Evolutionary conservation across 2,888 invertebrate species (phyloP).

Genomic region (Callyntrura sp.): DNA sequence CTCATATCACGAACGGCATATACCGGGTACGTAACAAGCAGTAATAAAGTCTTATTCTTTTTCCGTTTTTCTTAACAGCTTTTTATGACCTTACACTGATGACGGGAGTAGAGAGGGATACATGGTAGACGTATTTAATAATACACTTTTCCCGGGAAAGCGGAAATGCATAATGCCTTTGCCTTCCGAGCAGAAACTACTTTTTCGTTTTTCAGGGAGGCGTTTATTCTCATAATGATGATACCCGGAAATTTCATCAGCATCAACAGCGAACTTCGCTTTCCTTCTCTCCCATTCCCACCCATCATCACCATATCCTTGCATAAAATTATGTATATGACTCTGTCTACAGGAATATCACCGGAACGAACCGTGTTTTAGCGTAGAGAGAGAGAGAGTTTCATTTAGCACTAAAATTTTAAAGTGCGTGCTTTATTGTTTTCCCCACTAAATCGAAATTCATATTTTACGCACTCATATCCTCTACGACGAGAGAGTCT

Average conservation of each 20-base stretch:
- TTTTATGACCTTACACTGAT: constrained; percentile 54
- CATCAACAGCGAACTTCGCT: constrained; percentile 2
- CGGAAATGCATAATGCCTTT: constrained; percentile 70
- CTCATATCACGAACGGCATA: too few relatives aligned
- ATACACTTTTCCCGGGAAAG: constrained; percentile 60
- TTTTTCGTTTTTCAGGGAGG: constrained; percentile 39
- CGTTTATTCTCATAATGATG: constrained; percentile 69
- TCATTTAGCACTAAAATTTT: constrained; percentile 16
- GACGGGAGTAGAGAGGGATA: constrained; percentile 48
- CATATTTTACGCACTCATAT: constrained; percentile 36
- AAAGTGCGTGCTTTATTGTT: constrained; percentile 67
- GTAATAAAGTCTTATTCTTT: constrained; percentile 47
- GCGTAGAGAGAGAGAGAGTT: too few relatives aligned
- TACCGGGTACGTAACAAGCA: not conserved
- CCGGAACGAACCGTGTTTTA: too few relatives aligned
- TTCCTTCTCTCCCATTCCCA: not conserved
- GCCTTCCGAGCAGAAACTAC: constrained; percentile 53
- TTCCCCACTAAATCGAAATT: constrained; percentile 29
- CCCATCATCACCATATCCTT: constrained; percentile 8
- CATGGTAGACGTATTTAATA: constrained; percentile 47
- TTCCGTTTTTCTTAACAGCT: constrained; percentile 8
- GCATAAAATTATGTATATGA: constrained; percentile 71
- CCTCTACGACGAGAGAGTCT: constrained; percentile 46
- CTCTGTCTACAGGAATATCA: not conserved
- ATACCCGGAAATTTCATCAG: constrained; percentile 71